These are phyloP conservation scores for Corydoras maculifer DNA, from an alignment of 2,113 vertebrate genomes.

Conservation along the genomic window DNA sequence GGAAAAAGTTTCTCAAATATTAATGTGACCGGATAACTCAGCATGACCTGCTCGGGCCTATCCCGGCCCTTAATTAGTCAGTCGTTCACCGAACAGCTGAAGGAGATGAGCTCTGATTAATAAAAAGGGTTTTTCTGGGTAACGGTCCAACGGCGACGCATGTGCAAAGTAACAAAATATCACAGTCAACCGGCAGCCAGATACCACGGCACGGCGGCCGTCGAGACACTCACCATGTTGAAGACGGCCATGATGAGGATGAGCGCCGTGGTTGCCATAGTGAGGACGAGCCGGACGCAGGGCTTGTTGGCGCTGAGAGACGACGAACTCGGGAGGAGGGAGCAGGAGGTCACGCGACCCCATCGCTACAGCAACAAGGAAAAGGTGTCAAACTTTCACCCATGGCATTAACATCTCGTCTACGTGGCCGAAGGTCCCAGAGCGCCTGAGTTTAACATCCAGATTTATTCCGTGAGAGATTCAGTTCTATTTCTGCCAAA, in stretches of 20 bases:
- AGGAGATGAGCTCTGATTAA: too few species aligned
- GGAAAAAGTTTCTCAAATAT: too few species aligned
- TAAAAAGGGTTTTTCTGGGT: too few species aligned
- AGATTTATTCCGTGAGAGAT: too few species aligned
- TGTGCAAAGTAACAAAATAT: constrained; percentile 14
- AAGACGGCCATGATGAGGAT: constrained; percentile 90
- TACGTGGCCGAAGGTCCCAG: neutral
- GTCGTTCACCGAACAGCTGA: neutral
- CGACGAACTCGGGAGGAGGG: constrained; percentile 78
- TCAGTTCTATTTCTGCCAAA: neutral
- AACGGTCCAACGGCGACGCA: neutral
- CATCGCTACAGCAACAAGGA: constrained; percentile 73
- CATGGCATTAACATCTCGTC: constrained; percentile 37
- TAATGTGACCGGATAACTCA: too few species aligned
- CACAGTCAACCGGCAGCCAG: neutral
- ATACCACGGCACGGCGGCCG: neutral
- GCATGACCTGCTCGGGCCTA: too few species aligned
- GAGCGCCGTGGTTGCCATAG: constrained; percentile 82
- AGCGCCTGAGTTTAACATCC: too few species aligned
- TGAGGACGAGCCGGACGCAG: constrained; percentile 87
- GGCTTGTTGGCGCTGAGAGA: constrained; percentile 86
- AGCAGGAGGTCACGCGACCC: constrained; percentile 77
- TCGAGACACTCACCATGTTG: constrained; percentile 83
- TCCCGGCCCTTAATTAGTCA: neutral
- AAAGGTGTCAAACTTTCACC: constrained; percentile 34